phyloP scores from a whole-genome alignment of 2,797 vertebrate genomes.

The Geotrypetes seraphini region DNA sequence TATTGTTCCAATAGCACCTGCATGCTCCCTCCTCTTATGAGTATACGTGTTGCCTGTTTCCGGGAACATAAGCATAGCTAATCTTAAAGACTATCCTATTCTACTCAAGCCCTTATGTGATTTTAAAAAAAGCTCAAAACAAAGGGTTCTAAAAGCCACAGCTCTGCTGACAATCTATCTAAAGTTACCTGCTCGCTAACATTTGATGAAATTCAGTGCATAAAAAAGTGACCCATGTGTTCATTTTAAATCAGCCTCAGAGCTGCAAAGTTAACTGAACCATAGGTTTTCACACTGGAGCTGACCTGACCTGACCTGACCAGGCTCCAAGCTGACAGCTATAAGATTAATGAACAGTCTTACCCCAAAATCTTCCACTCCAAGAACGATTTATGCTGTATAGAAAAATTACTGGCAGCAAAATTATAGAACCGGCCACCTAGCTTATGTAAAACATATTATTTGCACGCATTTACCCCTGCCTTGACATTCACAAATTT shows the following conservation, averaged over 20 bases:
- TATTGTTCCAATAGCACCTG: no score
- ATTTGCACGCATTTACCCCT: no score
- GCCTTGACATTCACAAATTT: no score
- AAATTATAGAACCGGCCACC: not conserved
- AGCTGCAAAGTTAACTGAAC: slow-evolving; percentile 7
- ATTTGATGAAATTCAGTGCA: slow-evolving; percentile 12
- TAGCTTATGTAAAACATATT: no score
- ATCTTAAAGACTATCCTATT: no score
- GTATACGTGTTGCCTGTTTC: no score
- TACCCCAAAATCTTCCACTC: slow-evolving; percentile 5
- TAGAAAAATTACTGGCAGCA: not conserved
- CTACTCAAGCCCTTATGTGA: no score
- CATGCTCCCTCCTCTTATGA: no score
- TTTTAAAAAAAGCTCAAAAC: no score
- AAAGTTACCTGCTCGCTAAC: not conserved
- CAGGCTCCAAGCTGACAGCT: slow-evolving; percentile 11
- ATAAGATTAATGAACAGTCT: slow-evolving; percentile 8
- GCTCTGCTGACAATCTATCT: not conserved
- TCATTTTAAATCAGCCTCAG: slow-evolving; percentile 14
- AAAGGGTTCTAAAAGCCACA: no score
- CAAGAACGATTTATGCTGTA: not conserved
- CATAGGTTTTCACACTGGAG: slow-evolving; percentile 10
- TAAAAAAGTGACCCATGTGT: slow-evolving; percentile 13
- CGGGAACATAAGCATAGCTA: no score
- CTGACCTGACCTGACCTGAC: slow-evolving; percentile 4